phyloP scores from a whole-genome alignment of 2,888 invertebrate species.

The Colostygia pectinataria region DNA sequence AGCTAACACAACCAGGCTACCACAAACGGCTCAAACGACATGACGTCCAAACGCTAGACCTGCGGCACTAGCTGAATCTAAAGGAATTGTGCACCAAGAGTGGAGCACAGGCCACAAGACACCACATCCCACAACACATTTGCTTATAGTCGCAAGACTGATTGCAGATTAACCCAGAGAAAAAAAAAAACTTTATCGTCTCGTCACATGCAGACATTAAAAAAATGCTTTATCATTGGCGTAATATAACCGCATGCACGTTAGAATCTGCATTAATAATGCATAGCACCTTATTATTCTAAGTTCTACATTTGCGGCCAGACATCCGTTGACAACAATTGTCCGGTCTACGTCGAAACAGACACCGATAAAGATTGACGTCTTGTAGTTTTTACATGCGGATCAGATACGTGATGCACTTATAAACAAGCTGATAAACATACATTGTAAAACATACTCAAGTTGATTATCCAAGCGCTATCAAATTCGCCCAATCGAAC shows the following conservation, averaged over 20 bases:
- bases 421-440: slow-evolving; percentile 26
- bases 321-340: slow-evolving; percentile 18
- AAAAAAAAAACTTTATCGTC: no score
- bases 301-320: slow-evolving; percentile 10
- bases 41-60: no score
- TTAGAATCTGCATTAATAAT: slow-evolving; percentile 6
- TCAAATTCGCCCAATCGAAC: neutral
- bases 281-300: slow-evolving; percentile 2
- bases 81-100: no score
- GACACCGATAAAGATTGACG: slow-evolving; percentile 17
- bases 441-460: slow-evolving; percentile 24
- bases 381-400: slow-evolving; percentile 27
- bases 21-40: no score
- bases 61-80: no score
- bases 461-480: no score
- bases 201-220: no score
- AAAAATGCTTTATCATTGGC: neutral
- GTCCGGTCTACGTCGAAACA: slow-evolving; percentile 19
- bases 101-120: no score
- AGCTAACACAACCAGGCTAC: no score
- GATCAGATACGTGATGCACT: slow-evolving; percentile 26
- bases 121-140: no score
- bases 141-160: no score
- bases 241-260: neutral
- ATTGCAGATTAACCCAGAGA: no score